Base-by-base conservation (phyloP, 2,113 vertebrate species). In the Melanocharis versteri region DNA sequence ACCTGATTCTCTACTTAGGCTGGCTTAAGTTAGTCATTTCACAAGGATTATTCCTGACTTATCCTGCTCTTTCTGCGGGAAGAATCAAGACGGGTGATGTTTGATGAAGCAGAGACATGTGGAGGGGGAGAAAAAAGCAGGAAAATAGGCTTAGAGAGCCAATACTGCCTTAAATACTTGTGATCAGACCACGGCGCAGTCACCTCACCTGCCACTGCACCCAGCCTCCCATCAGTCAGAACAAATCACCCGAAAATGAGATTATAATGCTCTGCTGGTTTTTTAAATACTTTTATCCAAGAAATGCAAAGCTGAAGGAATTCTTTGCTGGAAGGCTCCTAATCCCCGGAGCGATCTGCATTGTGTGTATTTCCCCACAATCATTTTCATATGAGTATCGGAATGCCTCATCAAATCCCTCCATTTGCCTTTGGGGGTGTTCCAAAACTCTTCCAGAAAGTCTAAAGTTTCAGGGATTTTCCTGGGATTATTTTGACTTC, bases 391-490 rank as follows among this genome's bases (percentile, higher is more conserved):
- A 81, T 92, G 95, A 53, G 73, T 40, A 76, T 13, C 39, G 78
- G 77, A 64, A 70, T 92, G 94, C 71, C 80, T 51, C 10, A 8
- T 48, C 48, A 96, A 95, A 91, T 81, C 48, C 61, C 73, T 97
- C 70, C 76, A 6, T 92, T 90, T 70, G 90, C 93, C 76, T 75
- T 71, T 70, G 81, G 76, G 70, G 69, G 54, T 42, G 50, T 89
- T 96, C 82, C 83, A 94, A 78, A 93, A 87, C 80, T 91, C 90
- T 90, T 95, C 94, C 84, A 79, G 87, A 92, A 95, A 90, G 65
- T 53, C 73, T 92, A 27, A 70, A 87, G 60, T 89, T 94, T 91
- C 31, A 28, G 58, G 83, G 89, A 82, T 87, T 95, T 94, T 95
- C 78, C 70, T 58, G 89, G 83, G 94, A 86, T 95, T 95, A 86